Percentiles rank a stretch among this genome's conserved stretches.
Evolutionary conservation across 2,113 vertebrate species (phyloP).

Genomic region (Notothenia rossii): DNA sequence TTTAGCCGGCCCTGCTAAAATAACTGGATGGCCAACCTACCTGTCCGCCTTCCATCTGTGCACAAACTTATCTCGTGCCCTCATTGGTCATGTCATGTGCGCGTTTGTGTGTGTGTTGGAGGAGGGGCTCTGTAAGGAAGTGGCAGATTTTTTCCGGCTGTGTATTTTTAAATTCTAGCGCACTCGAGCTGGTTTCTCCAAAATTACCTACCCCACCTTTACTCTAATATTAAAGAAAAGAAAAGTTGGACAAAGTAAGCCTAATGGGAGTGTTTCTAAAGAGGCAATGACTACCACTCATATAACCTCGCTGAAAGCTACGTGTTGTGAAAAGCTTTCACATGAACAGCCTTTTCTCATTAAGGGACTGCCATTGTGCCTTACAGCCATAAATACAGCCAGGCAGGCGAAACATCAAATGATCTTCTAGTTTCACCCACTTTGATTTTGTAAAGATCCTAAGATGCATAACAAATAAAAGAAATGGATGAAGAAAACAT

Average conservation of each 20-base stretch:
- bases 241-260: neutral
- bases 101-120: too few relatives aligned
- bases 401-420: constrained; percentile 13
- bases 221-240: neutral
- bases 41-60: too few relatives aligned
- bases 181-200: too few relatives aligned
- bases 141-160: too few relatives aligned
- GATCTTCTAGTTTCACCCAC: constrained; percentile 22
- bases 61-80: too few relatives aligned
- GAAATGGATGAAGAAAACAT: constrained; percentile 4
- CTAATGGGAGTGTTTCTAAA: neutral
- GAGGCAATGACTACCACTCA: constrained; percentile 17
- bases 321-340: constrained; percentile 5
- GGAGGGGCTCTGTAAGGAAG: too few relatives aligned
- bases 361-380: constrained; percentile 16
- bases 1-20: too few relatives aligned
- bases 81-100: too few relatives aligned
- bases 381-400: constrained; percentile 15
- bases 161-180: too few relatives aligned
- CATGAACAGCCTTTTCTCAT: constrained; percentile 1
- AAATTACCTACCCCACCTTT: too few relatives aligned
- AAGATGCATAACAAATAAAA: constrained; percentile 23
- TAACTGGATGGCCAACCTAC: too few relatives aligned
- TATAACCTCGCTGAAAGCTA: constrained; percentile 9
- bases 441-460: constrained; percentile 3